Conservation (phyloP, 2,797 vertebrate genomes). For the Rhinophrynus dorsalis region DNA sequence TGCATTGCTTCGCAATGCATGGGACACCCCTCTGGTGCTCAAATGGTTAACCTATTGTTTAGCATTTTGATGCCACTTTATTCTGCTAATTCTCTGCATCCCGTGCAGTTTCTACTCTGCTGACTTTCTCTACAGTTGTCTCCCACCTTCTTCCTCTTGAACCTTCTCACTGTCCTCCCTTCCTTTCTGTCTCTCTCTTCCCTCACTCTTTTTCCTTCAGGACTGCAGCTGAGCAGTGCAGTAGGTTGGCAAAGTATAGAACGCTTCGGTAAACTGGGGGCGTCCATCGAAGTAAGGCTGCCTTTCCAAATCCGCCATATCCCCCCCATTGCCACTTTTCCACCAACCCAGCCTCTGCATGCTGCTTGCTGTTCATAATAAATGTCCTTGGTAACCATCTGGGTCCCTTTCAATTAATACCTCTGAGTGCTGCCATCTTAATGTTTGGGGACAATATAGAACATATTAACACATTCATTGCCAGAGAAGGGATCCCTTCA, state of each 20-base stretch:
- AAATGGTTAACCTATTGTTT: no score
- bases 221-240: conserved; percentile 99
- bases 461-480: no score
- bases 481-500: no score
- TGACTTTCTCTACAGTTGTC: conserved; percentile 1
- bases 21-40: no score
- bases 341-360: conserved; percentile 50
- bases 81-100: no score
- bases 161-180: conserved; percentile 60
- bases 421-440: no score
- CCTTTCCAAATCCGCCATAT: conserved; percentile 56
- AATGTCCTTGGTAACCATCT: no score
- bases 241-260: conserved; percentile 99
- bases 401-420: no score
- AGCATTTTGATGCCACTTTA: no score
- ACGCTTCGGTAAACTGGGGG: conserved; percentile 89
- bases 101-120: conserved; percentile 16
- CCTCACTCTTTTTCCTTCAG: conserved; percentile 84
- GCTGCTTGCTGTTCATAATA: no score
- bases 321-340: not conserved
- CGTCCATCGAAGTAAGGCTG: conserved; percentile 87
- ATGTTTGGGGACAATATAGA: no score
- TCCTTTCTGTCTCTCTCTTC: conserved; percentile 69
- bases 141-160: conserved; percentile 47
- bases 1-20: no score